A percentile compares a stretch with the other conserved stretches of the same genome.
Conservation (phyloP, 2,797 vertebrate species). For the Myripristis jacobus region DNA sequence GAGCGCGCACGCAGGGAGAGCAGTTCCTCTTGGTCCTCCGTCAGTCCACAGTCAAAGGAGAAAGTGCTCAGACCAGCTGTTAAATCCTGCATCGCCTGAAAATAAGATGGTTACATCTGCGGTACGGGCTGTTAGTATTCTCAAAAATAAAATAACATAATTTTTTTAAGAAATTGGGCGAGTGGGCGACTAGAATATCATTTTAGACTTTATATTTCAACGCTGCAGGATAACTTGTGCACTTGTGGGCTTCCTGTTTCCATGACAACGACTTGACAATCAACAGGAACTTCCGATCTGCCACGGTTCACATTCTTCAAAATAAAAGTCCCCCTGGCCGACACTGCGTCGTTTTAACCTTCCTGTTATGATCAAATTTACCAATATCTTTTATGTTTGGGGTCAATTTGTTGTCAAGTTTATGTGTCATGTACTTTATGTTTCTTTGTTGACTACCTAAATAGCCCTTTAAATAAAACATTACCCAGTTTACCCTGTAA, state of each 20-base stretch:
- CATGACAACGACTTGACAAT: constrained; percentile 45
- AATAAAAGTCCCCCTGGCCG: constrained; percentile 43
- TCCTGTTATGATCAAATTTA: too few species aligned
- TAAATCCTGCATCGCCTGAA: constrained; percentile 62
- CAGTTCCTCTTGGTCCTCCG: constrained; percentile 63
- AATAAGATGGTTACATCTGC: not conserved
- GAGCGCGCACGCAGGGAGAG: constrained; percentile 67
- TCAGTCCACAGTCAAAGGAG: constrained; percentile 73
- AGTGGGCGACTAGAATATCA: not conserved
- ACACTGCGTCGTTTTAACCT: not conserved
- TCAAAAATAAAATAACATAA: too few species aligned
- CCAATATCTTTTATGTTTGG: too few species aligned
- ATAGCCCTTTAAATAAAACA: too few species aligned
- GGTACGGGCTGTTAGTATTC: too few species aligned
- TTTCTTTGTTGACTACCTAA: too few species aligned
- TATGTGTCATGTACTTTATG: too few species aligned
- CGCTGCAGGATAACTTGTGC: too few species aligned
- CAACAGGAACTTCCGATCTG: not conserved
- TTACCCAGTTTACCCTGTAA: too few species aligned
- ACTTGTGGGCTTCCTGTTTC: constrained; percentile 29
- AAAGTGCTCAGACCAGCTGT: constrained; percentile 67
- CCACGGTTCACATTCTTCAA: constrained; percentile 27
- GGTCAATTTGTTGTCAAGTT: too few species aligned
- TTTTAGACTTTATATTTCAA: too few species aligned
- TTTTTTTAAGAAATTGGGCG: too few species aligned